A percentile compares a stretch with the other conserved stretches of the same genome.
These are phyloP conservation scores for Morone saxatilis DNA, from an alignment of 2,113 vertebrate genomes.

Conservation along the genomic window DNA sequence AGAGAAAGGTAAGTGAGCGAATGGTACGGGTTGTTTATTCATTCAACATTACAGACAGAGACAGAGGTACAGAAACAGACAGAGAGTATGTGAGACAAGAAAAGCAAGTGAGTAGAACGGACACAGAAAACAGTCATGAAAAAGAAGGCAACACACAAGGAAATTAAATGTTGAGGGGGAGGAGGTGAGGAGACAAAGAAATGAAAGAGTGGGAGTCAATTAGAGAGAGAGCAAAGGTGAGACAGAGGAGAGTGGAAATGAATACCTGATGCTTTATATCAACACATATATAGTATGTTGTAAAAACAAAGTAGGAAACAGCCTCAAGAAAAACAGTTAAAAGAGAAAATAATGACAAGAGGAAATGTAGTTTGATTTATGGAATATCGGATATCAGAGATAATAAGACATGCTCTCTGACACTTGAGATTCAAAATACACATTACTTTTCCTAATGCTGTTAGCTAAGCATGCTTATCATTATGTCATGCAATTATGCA, in stretches of 20 bases:
- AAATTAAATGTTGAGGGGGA: constrained; percentile 8
- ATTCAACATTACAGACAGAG: background rate
- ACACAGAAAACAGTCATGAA: constrained; percentile 15
- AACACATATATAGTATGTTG: background rate
- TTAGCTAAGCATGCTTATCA: background rate
- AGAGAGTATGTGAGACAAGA: constrained; percentile 9
- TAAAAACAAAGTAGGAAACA: constrained; percentile 11
- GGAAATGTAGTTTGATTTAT: constrained; percentile 1
- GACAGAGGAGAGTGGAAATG: background rate
- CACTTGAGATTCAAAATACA: background rate
- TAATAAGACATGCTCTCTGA: background rate
- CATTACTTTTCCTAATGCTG: background rate
- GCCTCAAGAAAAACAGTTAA: background rate
- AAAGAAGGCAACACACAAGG: background rate
- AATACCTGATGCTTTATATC: constrained; percentile 9
- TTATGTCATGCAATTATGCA: background rate
- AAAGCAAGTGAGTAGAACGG: background rate
- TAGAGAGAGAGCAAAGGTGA: background rate
- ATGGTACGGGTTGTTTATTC: background rate
- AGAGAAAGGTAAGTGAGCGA: constrained; percentile 15
- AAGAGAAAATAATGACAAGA: constrained; percentile 5
- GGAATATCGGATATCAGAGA: background rate
- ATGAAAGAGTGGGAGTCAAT: constrained; percentile 1
- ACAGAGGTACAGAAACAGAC: constrained; percentile 13
- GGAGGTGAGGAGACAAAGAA: background rate